Conservation (phyloP, 2,888 invertebrate genomes). For the Dendrolimus houi region DNA sequence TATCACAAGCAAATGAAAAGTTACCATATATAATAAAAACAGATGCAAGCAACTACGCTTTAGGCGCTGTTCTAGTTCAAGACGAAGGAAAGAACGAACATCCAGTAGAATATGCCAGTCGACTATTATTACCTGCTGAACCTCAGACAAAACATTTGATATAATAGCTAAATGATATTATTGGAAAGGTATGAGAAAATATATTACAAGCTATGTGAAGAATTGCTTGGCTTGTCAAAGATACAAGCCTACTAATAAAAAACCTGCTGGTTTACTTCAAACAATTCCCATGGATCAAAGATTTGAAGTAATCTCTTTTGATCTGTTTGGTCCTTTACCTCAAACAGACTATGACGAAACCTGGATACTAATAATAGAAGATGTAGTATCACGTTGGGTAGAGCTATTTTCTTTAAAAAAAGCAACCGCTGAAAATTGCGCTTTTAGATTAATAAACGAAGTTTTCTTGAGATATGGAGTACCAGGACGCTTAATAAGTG, state of each 20-base stretch:
- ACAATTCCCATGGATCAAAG: conserved; percentile 14
- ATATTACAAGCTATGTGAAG: conserved; percentile 13
- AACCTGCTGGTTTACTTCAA: conserved; percentile 29
- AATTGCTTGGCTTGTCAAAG: conserved; percentile 25
- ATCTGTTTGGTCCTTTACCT: conserved; percentile 25
- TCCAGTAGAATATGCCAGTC: conserved; percentile 17
- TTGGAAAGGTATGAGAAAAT: conserved; percentile 23
- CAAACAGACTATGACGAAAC: conserved; percentile 2
- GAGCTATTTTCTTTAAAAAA: conserved; percentile 16
- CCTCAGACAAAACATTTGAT: conserved; percentile 9
- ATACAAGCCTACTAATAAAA: conserved; percentile 27
- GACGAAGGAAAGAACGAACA: conserved; percentile 5
- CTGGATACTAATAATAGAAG: conserved; percentile 18
- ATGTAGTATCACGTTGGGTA: conserved; percentile 14
- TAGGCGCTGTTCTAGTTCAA: conserved; percentile 11
- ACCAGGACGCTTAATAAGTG: conserved; percentile 27
- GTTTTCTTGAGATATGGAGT: conserved; percentile 32
- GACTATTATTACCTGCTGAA: conserved; percentile 8
- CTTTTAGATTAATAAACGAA: conserved; percentile 22
- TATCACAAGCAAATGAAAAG: conserved; percentile 2
- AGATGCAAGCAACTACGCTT: conserved; percentile 7
- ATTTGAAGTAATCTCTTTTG: conserved; percentile 29
- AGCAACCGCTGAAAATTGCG: conserved; percentile 19
- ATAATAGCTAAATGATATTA: conserved; percentile 15
- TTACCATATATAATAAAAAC: conserved; percentile 6